These are phyloP conservation scores for Lateolabrax maculatus DNA, from an alignment of 2,797 vertebrate genomes.

Conservation along the genomic window DNA sequence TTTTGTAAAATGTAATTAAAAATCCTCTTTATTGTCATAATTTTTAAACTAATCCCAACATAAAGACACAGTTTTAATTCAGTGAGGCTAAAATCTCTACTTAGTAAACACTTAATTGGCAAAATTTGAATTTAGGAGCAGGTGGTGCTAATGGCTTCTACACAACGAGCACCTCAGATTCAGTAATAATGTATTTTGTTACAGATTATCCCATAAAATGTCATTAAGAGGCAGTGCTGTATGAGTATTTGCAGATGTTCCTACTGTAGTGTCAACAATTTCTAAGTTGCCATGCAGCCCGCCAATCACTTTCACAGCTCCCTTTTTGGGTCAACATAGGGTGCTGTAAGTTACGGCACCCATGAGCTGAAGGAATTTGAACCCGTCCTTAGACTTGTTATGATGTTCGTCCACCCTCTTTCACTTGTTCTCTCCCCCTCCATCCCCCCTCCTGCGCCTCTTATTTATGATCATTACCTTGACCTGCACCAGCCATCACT, in stretches of 20 bases:
- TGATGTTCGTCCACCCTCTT: slow-evolving; percentile 52
- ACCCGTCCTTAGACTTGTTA: slow-evolving; percentile 61
- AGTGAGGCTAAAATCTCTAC: not conserved
- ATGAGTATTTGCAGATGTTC: not conserved
- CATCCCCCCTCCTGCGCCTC: slow-evolving; percentile 30
- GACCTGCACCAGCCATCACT: slow-evolving; percentile 74
- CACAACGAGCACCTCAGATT: not conserved
- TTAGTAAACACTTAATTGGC: not conserved
- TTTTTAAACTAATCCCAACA: not conserved
- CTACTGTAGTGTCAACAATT: not conserved
- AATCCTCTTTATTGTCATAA: not conserved
- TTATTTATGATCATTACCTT: slow-evolving; percentile 83
- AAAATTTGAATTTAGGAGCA: not conserved
- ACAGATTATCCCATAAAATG: not conserved
- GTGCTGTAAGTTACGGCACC: slow-evolving; percentile 47
- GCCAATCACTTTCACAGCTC: slow-evolving; percentile 4
- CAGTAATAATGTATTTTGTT: not conserved
- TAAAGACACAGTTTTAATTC: not conserved
- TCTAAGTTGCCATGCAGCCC: not conserved
- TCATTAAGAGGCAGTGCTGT: not conserved
- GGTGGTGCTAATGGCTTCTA: not conserved
- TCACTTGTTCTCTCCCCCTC: slow-evolving; percentile 17
- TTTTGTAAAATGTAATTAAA: too few species aligned
- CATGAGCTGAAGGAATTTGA: slow-evolving; percentile 60
- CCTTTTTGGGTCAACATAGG: slow-evolving; percentile 23